Conservation (phyloP, 2,797 vertebrate species). For the Spinus pinus region DNA sequence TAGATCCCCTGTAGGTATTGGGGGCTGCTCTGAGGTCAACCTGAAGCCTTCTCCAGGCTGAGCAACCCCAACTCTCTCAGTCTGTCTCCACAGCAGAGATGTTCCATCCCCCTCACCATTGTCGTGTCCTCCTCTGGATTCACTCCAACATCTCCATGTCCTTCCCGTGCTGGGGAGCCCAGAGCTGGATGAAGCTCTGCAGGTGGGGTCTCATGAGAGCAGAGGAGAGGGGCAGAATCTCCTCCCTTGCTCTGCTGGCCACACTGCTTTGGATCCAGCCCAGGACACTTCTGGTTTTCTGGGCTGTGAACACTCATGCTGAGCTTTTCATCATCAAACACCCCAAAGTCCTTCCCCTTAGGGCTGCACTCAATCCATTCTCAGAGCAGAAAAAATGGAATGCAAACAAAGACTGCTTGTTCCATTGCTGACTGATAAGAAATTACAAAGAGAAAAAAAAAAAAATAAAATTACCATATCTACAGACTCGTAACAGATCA, state of each 20-base stretch:
- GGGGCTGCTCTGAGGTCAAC: neutral
- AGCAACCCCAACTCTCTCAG: neutral
- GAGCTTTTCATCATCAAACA: neutral
- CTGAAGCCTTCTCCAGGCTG: neutral
- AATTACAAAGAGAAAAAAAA: neutral
- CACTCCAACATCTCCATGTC: fast-evolving
- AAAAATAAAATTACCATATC: neutral
- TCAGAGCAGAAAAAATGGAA: neutral
- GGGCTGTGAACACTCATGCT: neutral
- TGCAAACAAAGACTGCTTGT: neutral
- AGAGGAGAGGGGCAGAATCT: neutral
- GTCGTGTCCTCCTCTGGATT: neutral
- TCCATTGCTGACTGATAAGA: neutral
- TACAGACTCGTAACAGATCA: neutral
- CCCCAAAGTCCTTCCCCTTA: neutral
- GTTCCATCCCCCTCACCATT: neutral
- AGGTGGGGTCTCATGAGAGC: neutral
- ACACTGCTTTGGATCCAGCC: fast-evolving
- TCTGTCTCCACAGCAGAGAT: neutral
- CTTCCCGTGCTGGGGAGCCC: neutral
- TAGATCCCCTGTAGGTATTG: no score
- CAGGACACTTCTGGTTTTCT: neutral
- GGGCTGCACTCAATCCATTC: neutral
- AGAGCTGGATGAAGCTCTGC: neutral
- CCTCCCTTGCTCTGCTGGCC: neutral